Evolutionary conservation across 2,797 vertebrate genomes (phyloP), one percentile per base, ranked within the genome.

Genomic region (Chiroxiphia lanceolata): DNA sequence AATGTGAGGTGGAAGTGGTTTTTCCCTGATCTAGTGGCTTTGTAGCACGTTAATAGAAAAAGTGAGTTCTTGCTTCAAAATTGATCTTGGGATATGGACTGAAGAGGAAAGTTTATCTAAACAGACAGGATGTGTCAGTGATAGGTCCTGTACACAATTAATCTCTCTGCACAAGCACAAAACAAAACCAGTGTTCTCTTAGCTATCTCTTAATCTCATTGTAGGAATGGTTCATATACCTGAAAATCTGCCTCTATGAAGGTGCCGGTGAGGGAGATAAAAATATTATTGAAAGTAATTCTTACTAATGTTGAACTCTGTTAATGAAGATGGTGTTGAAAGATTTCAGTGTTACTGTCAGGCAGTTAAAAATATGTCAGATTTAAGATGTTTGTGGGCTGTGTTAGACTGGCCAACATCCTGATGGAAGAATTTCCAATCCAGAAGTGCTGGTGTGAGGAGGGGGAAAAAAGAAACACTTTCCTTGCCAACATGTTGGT

Each of bases 391-490:
- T 15, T 44, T 57, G 11, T 71, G 13, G 21, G 34, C 15, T 77
- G 15, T 42, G 40, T 61, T 81, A 89, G 23, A 23, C 27, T 67
- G 40, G 45, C 59, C 50, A 54, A 16, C 5, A 31, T 80, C 14
- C 25, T 75, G 18, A 31, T 67, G 22, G 27, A 70, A 38, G n/a
- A 69, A 45, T 19, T 94, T 93, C 42, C 48, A 54, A 6, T 26
- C 45, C 83, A 21, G 63, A 92, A 76, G 4, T n/a, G 31, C 19
- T 57, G 23, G 15, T 10, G 6, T 11, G 42, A 13, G 15, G 7
- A 48, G 15, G 3, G 1, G 12, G 1, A 0, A 2, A 48, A 54
- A 21, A 3, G 33, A 21, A 31, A 45, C 40, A 42, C 3, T 1
- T 57, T 69, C 40, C 44, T 91, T 82, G 36, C 50, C 22, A 87